Evolutionary conservation across 2,888 invertebrate genomes (phyloP).

Genomic region (Oxytorus armatus): DNA sequence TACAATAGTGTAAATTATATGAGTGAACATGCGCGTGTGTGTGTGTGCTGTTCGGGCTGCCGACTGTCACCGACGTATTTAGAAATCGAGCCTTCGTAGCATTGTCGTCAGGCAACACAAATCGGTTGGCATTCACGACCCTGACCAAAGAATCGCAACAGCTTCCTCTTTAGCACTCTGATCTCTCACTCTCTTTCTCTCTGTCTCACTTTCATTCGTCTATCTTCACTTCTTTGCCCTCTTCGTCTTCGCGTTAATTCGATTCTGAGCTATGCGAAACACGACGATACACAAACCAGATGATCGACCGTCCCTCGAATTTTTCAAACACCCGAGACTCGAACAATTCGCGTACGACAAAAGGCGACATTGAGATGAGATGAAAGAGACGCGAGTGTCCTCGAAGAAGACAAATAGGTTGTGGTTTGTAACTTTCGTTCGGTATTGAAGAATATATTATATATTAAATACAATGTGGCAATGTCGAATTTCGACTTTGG

Average conservation of each 20-base stretch:
- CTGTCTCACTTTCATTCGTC: conserved; percentile 7
- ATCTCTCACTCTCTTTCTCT: too few relatives aligned
- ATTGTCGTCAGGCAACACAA: conserved; percentile 57
- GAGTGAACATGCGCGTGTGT: conserved; percentile 12
- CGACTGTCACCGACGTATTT: conserved; percentile 77
- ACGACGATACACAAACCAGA: conserved; percentile 10
- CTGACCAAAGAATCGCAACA: conserved; percentile 64
- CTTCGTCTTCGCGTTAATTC: conserved; percentile 16
- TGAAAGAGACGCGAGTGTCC: conserved; percentile 6
- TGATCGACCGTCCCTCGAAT: conserved; percentile 12
- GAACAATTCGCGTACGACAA: conserved; percentile 19
- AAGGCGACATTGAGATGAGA: conserved; percentile 20
- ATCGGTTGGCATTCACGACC: conserved; percentile 62
- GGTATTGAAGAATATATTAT: too few relatives aligned
- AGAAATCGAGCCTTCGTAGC: conserved; percentile 69
- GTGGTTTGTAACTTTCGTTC: too few relatives aligned
- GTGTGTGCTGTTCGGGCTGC: conserved; percentile 54
- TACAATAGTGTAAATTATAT: conserved; percentile 26
- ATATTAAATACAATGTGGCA: too few relatives aligned
- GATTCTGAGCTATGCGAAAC: conserved; percentile 28
- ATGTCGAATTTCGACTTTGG: too few relatives aligned
- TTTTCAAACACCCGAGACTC: conserved; percentile 18
- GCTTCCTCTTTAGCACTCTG: conserved; percentile 49
- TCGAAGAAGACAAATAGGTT: too few relatives aligned
- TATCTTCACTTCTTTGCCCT: background rate